Percentiles rank a stretch among this genome's conserved stretches.
Conservation (phyloP, 2,888 invertebrate species). For the Fragum sueziense region DNA sequence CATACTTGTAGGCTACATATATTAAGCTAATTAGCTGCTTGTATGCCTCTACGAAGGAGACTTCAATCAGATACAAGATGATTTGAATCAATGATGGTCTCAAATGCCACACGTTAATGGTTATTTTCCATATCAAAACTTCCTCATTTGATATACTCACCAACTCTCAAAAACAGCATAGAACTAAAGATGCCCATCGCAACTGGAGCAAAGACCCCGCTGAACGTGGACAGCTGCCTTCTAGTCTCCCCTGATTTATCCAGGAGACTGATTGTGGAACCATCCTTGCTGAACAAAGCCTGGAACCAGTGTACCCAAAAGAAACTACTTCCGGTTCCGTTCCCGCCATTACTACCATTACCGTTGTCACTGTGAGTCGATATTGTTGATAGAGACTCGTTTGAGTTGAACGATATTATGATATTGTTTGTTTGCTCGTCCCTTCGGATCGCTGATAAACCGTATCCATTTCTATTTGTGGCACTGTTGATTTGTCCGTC, state of each 20-base stretch:
- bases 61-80: too few relatives aligned
- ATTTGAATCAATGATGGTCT: too few relatives aligned
- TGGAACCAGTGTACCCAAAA: slow-evolving; percentile 12
- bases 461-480: slow-evolving; percentile 1
- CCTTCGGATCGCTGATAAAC: not conserved
- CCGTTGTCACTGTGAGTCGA: slow-evolving; percentile 4
- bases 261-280: slow-evolving; percentile 12
- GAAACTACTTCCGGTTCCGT: too few relatives aligned
- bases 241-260: slow-evolving; percentile 25
- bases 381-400: slow-evolving; percentile 4
- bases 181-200: slow-evolving; percentile 99
- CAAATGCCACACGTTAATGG: too few relatives aligned
- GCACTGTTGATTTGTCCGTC: not conserved
- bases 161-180: slow-evolving; percentile 93
- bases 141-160: too few relatives aligned
- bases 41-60: too few relatives aligned
- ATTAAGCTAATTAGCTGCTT: too few relatives aligned
- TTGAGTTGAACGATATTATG: slow-evolving; percentile 19
- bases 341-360: slow-evolving; percentile 16
- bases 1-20: too few relatives aligned
- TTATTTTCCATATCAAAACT: too few relatives aligned
- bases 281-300: slow-evolving; percentile 20
- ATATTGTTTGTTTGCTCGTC: slow-evolving; percentile 5
- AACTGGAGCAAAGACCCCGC: slow-evolving; percentile 99
- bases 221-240: slow-evolving; percentile 90